Base-by-base conservation (phyloP, 2,113 vertebrate species). In the Dromiciops gliroides region DNA sequence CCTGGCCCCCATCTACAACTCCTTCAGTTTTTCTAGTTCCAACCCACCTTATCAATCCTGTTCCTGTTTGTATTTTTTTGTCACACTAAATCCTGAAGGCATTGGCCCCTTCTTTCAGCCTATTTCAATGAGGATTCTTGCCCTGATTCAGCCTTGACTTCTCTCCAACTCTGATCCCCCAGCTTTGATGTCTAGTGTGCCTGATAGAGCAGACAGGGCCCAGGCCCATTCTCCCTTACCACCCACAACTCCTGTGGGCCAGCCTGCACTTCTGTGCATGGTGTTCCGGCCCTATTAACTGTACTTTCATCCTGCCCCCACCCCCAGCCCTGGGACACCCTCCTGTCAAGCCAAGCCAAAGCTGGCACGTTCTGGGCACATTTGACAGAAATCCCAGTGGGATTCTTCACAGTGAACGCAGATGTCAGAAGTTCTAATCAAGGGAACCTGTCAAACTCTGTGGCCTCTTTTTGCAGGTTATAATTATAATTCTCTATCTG, bases 391-490 rank as follows among this genome's bases (percentile, higher is more conserved):
- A 96, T 95, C 51, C 91, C 96, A 98, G 96, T 96, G n/a, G 97
- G 95, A 98, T 97, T 97, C 96, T 97, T 97, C 91, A 95, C 90
- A 97, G 96, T 95, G 96, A 98, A 98, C 96, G 89, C 93, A 98
- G 97, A 98, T 98, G 95, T 98, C 97, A 98, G 97, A 98, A 98
- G 97, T 95, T 92, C 94, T 98, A 98, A 98, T 98, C 93, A 50
- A 94, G 96, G 97, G 93, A 98, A 98, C 96, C 96, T 98, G 96
- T 98, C 98, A 98, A 95, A 95, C 67, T 89, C 95, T 97, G 98
- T 97, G 98, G 98, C 98, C 98, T 98, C 92, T 98, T 98, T 98
- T 98, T 98, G 94, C 91, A 98, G 97, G 96, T 98, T 94, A 97
- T 98, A 98, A 98, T 98, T 98, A 97, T 97, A 98, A 93, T 96